Base-by-base conservation (phyloP, 2,113 vertebrate species). In the Varanus salvator region DNA sequence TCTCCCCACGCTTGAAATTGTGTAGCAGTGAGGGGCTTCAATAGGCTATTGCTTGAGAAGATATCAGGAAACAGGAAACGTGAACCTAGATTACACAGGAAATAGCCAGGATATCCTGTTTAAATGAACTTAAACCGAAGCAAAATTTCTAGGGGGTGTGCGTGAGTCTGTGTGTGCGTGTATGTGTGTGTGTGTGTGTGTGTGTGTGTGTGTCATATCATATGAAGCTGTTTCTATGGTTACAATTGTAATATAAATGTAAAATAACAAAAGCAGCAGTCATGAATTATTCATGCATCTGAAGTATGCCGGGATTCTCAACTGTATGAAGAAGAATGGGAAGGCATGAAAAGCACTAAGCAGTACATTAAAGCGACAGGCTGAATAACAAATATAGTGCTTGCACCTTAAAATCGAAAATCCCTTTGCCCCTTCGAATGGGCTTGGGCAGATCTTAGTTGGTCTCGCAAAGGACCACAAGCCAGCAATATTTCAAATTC, bases 181-280 rank as follows among this genome's bases (percentile, higher is more conserved):
- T 84, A 38, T 29, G 9, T 75, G 38, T 34, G 60, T n/a, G n/a
- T n/a, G 15, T 21, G 12, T 54, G 31, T 57, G 1, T 80, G 54
- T 54, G 29, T 82, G 27, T 15, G 7, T 19, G 52, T 34, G 31
- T 84, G 64, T 29, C 12, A 50, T 12, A 69, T 44, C 80, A 66
- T 87, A 87, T 15, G 6, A 68, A 80, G 12, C 77, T 82, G 80
- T 60, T 88, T 74, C 80, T 74, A 88, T 72, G 80, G 34, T 81
- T 60, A 88, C 80, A 84, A n/a, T 84, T 76, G 80, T 84, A 89
- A 66, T 84, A 86, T 86, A 75, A 89, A 75, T 84, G 57, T 72
- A 74, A 88, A 74, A 83, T 75, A 83, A 88, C 80, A 75, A 83
- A 89, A 89, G 52, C 69, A n/a, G 34, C 27, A 31, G 38, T 83